A percentile compares a stretch with the other conserved stretches of the same genome.
Conservation (phyloP, 2,113 vertebrate genomes). For the Ictalurus furcatus region DNA sequence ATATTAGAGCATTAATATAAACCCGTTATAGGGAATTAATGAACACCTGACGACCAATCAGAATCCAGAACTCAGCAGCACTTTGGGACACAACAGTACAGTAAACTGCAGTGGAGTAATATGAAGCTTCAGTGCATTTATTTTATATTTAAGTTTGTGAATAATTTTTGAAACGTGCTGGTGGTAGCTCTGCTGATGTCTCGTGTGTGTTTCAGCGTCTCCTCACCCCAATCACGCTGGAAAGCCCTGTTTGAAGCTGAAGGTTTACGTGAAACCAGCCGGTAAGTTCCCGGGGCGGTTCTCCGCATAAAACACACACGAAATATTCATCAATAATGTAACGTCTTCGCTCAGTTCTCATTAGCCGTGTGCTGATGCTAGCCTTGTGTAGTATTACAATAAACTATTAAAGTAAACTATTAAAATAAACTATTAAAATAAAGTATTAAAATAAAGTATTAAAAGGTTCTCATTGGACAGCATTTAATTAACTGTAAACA, state of each 20-base stretch:
- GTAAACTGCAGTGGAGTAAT: not conserved
- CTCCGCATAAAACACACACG: not conserved
- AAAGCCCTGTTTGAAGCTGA: slow-evolving; percentile 55
- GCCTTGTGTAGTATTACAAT: no score
- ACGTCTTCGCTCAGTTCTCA: not conserved
- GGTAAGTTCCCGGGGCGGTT: slow-evolving; percentile 40
- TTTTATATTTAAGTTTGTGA: not conserved
- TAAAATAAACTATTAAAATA: no score
- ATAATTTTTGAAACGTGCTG: not conserved
- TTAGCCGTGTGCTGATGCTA: not conserved
- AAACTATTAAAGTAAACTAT: no score
- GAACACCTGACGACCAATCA: not conserved
- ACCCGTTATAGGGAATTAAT: no score
- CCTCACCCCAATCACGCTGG: slow-evolving; percentile 55
- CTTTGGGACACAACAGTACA: not conserved
- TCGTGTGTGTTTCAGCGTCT: slow-evolving; percentile 46
- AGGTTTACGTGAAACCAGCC: slow-evolving; percentile 57
- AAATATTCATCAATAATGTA: not conserved
- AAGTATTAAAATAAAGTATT: no score
- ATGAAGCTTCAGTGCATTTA: not conserved
- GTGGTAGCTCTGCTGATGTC: not conserved
- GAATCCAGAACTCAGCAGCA: not conserved
- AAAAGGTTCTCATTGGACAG: no score
- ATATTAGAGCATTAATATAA: no score
- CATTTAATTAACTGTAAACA: no score